A percentile compares a stretch with the other conserved stretches of the same genome.
These are phyloP conservation scores for Triplophysa bombifrons DNA, from an alignment of 2,797 vertebrate genomes.

Conservation along the genomic window DNA sequence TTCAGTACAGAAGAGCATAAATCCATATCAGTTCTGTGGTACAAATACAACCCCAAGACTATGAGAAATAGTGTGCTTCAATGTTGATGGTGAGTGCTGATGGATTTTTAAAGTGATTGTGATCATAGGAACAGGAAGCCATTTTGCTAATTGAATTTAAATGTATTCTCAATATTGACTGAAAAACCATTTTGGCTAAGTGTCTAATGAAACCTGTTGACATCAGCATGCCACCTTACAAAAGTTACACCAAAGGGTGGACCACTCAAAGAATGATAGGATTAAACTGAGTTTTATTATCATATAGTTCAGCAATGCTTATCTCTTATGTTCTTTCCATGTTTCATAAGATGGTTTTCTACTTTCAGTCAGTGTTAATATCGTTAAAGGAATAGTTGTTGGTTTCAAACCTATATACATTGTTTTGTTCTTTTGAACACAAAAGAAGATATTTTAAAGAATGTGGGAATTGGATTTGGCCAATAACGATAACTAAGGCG, in stretches of 20 bases:
- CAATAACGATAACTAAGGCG: no score
- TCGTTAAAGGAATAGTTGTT: background rate
- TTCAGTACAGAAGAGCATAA: conserved; percentile 31
- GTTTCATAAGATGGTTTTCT: background rate
- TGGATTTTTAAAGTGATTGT: conserved; percentile 41
- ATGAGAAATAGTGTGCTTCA: background rate
- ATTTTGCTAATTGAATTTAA: conserved; percentile 40
- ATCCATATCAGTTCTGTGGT: conserved; percentile 18
- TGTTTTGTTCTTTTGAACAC: no score
- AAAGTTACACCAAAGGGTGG: background rate
- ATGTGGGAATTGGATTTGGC: no score
- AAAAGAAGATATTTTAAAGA: no score
- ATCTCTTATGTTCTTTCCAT: background rate
- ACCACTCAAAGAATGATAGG: background rate
- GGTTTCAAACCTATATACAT: no score
- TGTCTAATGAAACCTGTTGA: conserved; percentile 2
- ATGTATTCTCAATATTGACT: conserved; percentile 37
- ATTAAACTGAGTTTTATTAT: background rate
- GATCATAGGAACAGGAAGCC: conserved; percentile 39
- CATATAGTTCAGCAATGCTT: background rate
- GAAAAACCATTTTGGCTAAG: conserved; percentile 17
- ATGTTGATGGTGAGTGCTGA: conserved; percentile 33
- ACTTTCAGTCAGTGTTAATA: background rate
- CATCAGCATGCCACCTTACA: background rate
- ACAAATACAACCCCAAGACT: conserved; percentile 28